Percentiles rank a stretch among this genome's conserved stretches.
Conservation (phyloP, 2,797 vertebrate genomes). For the Microctenopoma stevenorrisi region DNA sequence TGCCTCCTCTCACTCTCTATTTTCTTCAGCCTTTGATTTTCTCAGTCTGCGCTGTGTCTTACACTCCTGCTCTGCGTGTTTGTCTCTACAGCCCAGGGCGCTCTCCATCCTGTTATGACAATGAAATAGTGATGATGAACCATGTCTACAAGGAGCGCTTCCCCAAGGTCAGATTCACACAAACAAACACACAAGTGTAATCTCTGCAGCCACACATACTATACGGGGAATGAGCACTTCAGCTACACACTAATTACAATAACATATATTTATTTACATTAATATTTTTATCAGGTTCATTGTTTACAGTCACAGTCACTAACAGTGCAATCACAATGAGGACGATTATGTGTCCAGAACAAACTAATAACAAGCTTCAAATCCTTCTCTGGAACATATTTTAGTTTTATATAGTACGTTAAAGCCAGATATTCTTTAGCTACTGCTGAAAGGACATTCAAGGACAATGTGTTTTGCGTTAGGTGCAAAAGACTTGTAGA, state of each 20-base stretch:
- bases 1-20: slow-evolving; percentile 17
- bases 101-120: slow-evolving; percentile 90
- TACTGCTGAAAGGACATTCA: background rate
- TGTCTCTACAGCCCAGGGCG: slow-evolving; percentile 83
- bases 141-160: slow-evolving; percentile 97
- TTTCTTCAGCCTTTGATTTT: slow-evolving; percentile 35
- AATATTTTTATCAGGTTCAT: background rate
- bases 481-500: background rate
- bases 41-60: slow-evolving; percentile 37
- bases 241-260: slow-evolving; percentile 1
- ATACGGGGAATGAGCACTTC: background rate
- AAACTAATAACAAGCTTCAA: slow-evolving; percentile 3
- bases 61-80: slow-evolving; percentile 62
- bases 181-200: slow-evolving; percentile 50
- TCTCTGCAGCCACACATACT: slow-evolving; percentile 17
- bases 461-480: background rate
- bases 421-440: background rate
- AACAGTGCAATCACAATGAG: too few relatives aligned
- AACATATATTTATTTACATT: background rate
- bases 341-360: slow-evolving; percentile 2
- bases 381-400: background rate
- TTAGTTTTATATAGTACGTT: background rate
- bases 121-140: slow-evolving; percentile 98
- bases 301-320: background rate
- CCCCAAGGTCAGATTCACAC: slow-evolving; percentile 88